Base-by-base conservation (phyloP, 2,888 invertebrate genomes). In the Fragum whitleyi region DNA sequence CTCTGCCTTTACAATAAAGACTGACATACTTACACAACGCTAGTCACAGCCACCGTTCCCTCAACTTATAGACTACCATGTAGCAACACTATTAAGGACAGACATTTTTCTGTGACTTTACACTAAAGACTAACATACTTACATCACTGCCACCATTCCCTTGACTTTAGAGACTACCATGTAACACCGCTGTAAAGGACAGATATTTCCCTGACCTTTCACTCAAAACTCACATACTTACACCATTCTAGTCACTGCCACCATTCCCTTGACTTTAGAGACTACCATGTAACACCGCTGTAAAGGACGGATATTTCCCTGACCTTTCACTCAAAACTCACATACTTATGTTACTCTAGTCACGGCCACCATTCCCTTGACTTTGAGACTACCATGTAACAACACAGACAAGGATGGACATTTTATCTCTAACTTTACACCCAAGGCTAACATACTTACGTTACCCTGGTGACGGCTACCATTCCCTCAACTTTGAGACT, bases 161-260 rank as follows among this genome's bases (percentile, higher is more conserved):
- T 98, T 98, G 57, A 97, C 96, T 95, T 98, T 98, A n/a, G 2
- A 98, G 95, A 55, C 98, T 97, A 2, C 98, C 98, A 92, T 99
- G 98, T 1, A 99, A 95, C 19, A 99, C 94, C 5, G 98, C 9
- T 3, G 32, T 36, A 36, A 36, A 36, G 32, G 32, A 36, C 3
- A 9, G 32, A 36, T 9, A 36, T 36, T 36, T 36, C 9, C 32
- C 32, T 36, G 32, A 36, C 3, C 5, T 36, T 36, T 36, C 32
- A 6, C 3, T 36, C 32, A 36, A 9, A 6, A 3, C 32, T 6
- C 32, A 36, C 9, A 36, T 36, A 36, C 32, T 36, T 9, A 36
- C 3, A 9, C 32, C 32, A 98, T 95, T 75, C 96, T 95, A 61
- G 98, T 36, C 3, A 36, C 32, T 0, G 98, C 98, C 0, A 97